Conservation (phyloP, 2,797 vertebrate species). For the Crenichthys baileyi region DNA sequence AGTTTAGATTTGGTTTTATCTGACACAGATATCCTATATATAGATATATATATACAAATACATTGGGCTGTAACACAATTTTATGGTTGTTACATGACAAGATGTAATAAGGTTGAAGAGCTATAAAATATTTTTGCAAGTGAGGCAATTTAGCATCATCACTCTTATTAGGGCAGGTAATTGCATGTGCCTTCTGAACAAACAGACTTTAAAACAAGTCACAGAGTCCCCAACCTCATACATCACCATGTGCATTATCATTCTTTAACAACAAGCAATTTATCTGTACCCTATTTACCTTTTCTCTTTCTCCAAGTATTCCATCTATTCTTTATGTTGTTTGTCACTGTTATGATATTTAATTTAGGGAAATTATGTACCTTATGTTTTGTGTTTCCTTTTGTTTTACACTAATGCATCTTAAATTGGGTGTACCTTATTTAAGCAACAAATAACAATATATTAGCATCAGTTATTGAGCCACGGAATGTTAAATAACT, state of each 20-base stretch:
- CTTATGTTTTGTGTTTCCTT: not conserved
- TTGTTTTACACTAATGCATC: not conserved
- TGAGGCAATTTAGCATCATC: not conserved
- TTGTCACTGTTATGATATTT: not conserved
- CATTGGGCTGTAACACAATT: not conserved
- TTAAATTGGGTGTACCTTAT: not conserved
- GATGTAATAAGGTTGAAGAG: not conserved
- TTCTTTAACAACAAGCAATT: not conserved
- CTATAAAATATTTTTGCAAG: not conserved
- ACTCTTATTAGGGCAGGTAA: constrained; percentile 3
- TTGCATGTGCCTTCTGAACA: constrained; percentile 3
- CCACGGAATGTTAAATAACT: constrained; percentile 32
- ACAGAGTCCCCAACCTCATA: not conserved
- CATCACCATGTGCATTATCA: not conserved
- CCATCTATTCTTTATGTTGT: too few species aligned
- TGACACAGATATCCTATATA: too few species aligned
- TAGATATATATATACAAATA: too few species aligned
- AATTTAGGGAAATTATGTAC: too few species aligned
- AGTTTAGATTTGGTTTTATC: too few species aligned
- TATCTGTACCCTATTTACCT: too few species aligned
- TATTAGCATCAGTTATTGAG: not conserved
- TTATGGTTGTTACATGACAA: not conserved
- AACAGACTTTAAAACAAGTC: constrained; percentile 9
- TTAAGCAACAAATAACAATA: too few species aligned
- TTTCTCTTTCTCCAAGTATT: not conserved